Evolutionary conservation across 2,888 invertebrate genomes (phyloP).

Genomic region (Cremastobaeus sp.): DNA sequence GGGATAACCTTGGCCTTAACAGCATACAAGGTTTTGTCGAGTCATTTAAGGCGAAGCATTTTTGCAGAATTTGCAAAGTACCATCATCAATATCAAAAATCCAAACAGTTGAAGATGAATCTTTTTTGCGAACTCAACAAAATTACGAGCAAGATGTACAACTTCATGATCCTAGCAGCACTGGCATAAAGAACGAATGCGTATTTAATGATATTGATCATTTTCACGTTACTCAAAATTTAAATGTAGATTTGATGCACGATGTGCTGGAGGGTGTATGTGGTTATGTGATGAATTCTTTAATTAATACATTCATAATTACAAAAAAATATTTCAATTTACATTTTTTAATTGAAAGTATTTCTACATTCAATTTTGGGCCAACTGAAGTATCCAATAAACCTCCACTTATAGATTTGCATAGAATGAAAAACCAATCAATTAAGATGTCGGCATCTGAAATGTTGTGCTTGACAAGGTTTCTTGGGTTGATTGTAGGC

Average conservation of each 20-base stretch:
- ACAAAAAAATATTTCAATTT: slow-evolving; percentile 12
- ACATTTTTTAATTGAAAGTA: slow-evolving; percentile 6
- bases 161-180: not conserved
- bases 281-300: not conserved
- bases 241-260: slow-evolving; percentile 10
- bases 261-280: slow-evolving; percentile 8
- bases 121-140: not conserved
- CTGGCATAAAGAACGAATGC: slow-evolving; percentile 7
- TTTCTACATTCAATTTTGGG: not conserved
- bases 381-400: slow-evolving; percentile 9
- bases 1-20: slow-evolving; percentile 12
- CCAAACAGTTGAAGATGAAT: not conserved
- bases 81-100: not conserved
- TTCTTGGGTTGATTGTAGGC: slow-evolving; percentile 22
- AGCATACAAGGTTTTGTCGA: slow-evolving; percentile 13
- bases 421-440: no score
- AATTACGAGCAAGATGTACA: slow-evolving; percentile 6
- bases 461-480: slow-evolving; percentile 19
- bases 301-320: slow-evolving; percentile 6
- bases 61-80: slow-evolving; percentile 14
- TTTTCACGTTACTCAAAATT: slow-evolving; percentile 10
- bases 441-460: slow-evolving; percentile 6
- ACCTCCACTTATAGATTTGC: slow-evolving; percentile 13
- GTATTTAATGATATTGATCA: slow-evolving; percentile 3
- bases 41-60: slow-evolving; percentile 1